Percentiles rank a stretch among this genome's conserved stretches.
These are phyloP conservation scores for Neoitamus cyanurus DNA, from an alignment of 2,888 invertebrate genomes.

Conservation along the genomic window DNA sequence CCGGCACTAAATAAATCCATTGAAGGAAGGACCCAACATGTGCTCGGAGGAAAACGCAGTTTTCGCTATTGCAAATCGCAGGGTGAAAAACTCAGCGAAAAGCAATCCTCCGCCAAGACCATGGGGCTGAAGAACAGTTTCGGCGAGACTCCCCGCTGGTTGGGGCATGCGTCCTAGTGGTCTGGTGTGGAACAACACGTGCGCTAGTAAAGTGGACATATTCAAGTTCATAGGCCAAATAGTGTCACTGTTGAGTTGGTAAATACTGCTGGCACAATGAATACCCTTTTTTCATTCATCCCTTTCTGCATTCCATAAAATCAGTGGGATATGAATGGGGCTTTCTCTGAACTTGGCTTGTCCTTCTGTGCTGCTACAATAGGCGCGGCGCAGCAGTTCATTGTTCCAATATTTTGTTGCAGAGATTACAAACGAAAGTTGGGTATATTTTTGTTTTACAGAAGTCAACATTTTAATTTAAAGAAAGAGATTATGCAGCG, in stretches of 20 bases:
- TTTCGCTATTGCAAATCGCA: conserved; percentile 13
- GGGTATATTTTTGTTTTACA: too few species aligned
- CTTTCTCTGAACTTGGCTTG: neutral
- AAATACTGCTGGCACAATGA: neutral
- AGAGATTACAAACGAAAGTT: too few species aligned
- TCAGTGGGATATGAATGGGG: neutral
- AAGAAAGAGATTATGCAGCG: too few species aligned
- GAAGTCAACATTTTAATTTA: too few species aligned
- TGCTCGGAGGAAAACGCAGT: conserved; percentile 2
- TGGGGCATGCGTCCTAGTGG: neutral
- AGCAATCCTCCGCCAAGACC: neutral
- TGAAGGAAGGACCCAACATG: conserved; percentile 14
- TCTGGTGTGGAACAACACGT: neutral
- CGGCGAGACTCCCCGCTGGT: neutral
- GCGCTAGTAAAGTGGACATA: neutral
- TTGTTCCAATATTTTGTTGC: neutral
- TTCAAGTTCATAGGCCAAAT: conserved; percentile 2
- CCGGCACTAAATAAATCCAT: neutral
- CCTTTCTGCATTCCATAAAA: neutral
- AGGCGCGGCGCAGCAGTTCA: neutral
- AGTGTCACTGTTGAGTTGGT: neutral
- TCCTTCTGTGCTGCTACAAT: neutral
- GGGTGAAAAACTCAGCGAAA: neutral
- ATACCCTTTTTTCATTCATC: neutral
- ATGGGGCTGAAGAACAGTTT: neutral